Conservation (phyloP, 1,140 invertebrate genomes). For the Metaphire vulgaris region DNA sequence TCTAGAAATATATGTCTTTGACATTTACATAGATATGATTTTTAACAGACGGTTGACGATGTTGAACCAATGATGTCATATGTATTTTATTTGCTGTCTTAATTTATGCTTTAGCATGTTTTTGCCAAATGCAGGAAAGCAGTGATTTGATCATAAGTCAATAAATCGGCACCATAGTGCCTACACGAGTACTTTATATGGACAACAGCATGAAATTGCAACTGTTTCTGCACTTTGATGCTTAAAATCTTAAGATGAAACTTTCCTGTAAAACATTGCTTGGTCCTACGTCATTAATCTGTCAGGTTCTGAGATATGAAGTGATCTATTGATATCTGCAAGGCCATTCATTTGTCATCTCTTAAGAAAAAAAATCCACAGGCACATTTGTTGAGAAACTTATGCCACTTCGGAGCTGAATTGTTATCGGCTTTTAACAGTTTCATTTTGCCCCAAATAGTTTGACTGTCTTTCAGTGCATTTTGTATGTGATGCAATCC, state of each 20-base stretch:
- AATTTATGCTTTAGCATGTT: background rate
- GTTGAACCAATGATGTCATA: background rate
- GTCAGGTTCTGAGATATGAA: too few species aligned
- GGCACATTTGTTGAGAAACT: background rate
- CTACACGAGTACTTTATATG: too few species aligned
- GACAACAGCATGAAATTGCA: too few species aligned
- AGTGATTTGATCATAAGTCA: too few species aligned
- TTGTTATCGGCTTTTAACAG: constrained; percentile 8
- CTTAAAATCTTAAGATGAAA: too few species aligned
- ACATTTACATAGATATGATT: background rate
- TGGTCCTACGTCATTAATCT: too few species aligned
- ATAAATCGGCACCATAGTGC: too few species aligned
- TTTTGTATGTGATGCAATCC: background rate
- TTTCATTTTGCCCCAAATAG: constrained; percentile 1
- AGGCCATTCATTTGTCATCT: background rate
- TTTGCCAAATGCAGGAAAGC: too few species aligned
- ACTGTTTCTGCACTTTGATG: too few species aligned
- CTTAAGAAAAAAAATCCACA: background rate
- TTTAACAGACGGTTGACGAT: background rate
- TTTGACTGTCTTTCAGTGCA: background rate
- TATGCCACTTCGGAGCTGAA: background rate
- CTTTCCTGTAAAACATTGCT: too few species aligned
- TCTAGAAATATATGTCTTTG: background rate
- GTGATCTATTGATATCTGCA: too few species aligned
- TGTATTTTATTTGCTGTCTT: background rate